Evolutionary conservation across 2,888 invertebrate genomes (phyloP).

Genomic region (Cybosia mesomella): DNA sequence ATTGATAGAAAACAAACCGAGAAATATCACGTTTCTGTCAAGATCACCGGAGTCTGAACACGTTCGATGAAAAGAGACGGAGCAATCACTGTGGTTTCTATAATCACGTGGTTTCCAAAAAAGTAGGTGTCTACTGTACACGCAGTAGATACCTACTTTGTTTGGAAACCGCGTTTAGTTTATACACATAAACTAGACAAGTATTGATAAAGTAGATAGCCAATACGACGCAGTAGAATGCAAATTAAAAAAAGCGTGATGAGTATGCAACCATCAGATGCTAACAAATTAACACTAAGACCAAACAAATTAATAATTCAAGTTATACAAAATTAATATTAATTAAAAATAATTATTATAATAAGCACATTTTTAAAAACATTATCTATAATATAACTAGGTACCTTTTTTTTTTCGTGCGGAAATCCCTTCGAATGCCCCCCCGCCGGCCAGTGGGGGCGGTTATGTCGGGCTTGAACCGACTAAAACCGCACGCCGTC

Average conservation of each 20-base stretch:
- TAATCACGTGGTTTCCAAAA: not conserved
- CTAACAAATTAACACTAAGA: not conserved
- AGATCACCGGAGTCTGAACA: not conserved
- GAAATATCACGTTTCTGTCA: not conserved
- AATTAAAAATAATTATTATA: not conserved
- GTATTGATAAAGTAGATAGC: too few species aligned
- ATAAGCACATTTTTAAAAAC: not conserved
- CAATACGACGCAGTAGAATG: too few species aligned
- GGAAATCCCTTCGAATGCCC: too few species aligned
- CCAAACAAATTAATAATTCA: not conserved
- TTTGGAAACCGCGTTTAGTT: too few species aligned
- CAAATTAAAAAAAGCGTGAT: too few species aligned
- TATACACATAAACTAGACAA: not conserved
- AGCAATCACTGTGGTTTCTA: not conserved
- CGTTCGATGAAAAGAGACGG: not conserved
- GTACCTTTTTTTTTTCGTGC: too few species aligned
- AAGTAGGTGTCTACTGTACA: not conserved
- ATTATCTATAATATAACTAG: not conserved
- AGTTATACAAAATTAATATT: slow-evolving; percentile 1
- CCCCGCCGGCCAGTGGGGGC: too few species aligned
- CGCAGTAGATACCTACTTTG: too few species aligned
- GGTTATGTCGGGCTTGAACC: too few species aligned
- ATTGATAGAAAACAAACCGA: not conserved
- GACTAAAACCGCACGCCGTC: too few species aligned
- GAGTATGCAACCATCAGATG: not conserved